Evolutionary conservation across 2,113 vertebrate species (phyloP), one percentile per base, ranked within the genome.

Genomic region (Rhea americana): DNA sequence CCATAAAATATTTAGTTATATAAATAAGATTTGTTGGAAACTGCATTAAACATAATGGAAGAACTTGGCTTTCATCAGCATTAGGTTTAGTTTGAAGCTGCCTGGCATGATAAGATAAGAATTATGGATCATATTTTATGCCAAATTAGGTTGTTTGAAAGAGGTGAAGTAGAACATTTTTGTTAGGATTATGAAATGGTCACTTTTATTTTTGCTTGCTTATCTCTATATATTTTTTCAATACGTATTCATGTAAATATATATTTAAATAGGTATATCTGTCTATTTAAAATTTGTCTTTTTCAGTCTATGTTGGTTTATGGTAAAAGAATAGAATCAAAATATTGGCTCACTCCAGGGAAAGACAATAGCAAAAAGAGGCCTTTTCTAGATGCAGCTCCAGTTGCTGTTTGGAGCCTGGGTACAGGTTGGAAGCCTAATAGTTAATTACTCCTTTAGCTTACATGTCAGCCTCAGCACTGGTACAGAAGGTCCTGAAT

Each of bases 1-100:
- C 85, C 73, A 70, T 78, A 62, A 78, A 95, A 90, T 88, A 88
- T 79, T 91, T 75, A 43, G 5, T 61, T 68, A 43, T 9, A 58
- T 58, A 93, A 94, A 93, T 75, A 63, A 58, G 30, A 9, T n/a
- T 19, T 28, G 50, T 39, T 45, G 18, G 37, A 80, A 90, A 51
- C 39, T 16, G 74, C 68, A 43, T 83, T 80, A 95, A 90, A 62
- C 2, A 6, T 6, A 37, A 81, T 72, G 43, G 82, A 75, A 81
- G 15, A 2, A 4, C n/a, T 91, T 86, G 48, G 70, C 62, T 93
- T 66, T 88, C 30, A 41, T 82, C 58, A 26, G 48, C 25, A 24
- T 48, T 71, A 48, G 76, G 61, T 65, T 85, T 47, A 48, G 59
- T 82, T 90, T 8, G 2, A 85, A 91, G 65, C 87, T 75, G 76